phyloP scores from a whole-genome alignment of 2,797 vertebrate species.

The Enteromius unitaeniatus region DNA sequence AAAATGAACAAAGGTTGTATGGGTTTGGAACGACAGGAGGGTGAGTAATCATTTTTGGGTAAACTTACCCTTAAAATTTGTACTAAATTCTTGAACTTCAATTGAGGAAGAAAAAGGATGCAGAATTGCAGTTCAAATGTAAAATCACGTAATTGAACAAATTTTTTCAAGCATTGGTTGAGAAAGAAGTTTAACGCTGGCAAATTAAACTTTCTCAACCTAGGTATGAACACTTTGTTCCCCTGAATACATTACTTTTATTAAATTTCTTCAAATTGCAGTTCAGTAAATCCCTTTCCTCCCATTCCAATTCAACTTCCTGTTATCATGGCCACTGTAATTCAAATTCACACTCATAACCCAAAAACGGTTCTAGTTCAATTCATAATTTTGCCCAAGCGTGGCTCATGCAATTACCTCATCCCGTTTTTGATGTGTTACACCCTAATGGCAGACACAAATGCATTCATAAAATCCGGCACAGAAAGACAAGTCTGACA shows the following conservation, averaged over 20 bases:
- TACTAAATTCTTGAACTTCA: neutral
- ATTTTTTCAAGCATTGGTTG: neutral
- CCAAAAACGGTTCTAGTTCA: neutral
- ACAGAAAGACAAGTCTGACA: constrained; percentile 25
- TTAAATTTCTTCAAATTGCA: neutral
- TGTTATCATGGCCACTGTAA: neutral
- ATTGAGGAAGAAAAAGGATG: neutral
- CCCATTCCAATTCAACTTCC: neutral
- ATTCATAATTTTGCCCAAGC: constrained; percentile 7
- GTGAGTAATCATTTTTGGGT: too few species aligned
- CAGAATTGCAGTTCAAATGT: neutral
- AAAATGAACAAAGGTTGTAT: too few species aligned
- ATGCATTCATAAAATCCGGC: constrained; percentile 29
- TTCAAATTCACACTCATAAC: constrained; percentile 14
- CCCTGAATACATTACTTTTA: neutral
- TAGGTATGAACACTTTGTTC: neutral
- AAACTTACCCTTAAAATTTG: neutral
- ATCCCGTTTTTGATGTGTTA: constrained; percentile 19
- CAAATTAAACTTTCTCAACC: too few species aligned
- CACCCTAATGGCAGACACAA: neutral
- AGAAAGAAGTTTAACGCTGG: too few species aligned
- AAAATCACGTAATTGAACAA: neutral
- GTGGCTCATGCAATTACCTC: constrained; percentile 17
- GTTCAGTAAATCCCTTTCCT: neutral
- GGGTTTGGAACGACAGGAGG: neutral